Percentiles rank a stretch among this genome's conserved stretches.
phyloP scores from a whole-genome alignment of 2,888 invertebrate genomes.

The Eucera pruinosa region DNA sequence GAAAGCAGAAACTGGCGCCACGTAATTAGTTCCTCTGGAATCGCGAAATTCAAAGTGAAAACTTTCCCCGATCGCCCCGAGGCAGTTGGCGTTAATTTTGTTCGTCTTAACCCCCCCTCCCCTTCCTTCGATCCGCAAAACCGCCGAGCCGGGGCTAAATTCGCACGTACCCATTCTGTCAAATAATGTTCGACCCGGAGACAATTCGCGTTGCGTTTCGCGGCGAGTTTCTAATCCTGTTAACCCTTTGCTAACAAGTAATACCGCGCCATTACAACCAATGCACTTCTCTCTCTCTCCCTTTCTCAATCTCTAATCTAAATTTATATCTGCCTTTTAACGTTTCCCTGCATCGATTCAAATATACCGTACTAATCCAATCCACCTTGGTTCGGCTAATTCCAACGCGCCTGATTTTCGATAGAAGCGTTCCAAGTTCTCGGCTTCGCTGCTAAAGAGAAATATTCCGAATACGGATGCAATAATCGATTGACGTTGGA shows the following conservation, averaged over 20 bases:
- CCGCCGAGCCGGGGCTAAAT: constrained; percentile 14
- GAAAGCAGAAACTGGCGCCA: constrained; percentile 55
- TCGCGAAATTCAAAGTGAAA: constrained; percentile 63
- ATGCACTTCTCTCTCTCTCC: background rate
- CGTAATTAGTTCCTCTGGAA: constrained; percentile 66
- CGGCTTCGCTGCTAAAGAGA: too few species aligned
- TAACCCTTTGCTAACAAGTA: constrained; percentile 26
- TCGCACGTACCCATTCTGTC: constrained; percentile 31
- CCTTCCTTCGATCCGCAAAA: too few species aligned
- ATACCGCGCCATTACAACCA: background rate
- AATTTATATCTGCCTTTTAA: background rate
- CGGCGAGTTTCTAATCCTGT: constrained; percentile 30
- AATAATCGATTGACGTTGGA: too few species aligned
- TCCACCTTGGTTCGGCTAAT: too few species aligned
- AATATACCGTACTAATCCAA: background rate
- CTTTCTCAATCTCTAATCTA: background rate
- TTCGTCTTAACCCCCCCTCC: constrained; percentile 57
- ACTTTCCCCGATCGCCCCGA: constrained; percentile 65
- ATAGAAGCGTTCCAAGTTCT: too few species aligned
- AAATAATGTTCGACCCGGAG: constrained; percentile 28
- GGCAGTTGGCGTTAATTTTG: constrained; percentile 66
- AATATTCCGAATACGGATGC: too few species aligned
- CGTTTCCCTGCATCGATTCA: background rate
- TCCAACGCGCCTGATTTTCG: too few species aligned
- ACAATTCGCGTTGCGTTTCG: constrained; percentile 24